phyloP scores from a whole-genome alignment of 2,113 vertebrate genomes.

The Machaerirhynchus nigripectus region DNA sequence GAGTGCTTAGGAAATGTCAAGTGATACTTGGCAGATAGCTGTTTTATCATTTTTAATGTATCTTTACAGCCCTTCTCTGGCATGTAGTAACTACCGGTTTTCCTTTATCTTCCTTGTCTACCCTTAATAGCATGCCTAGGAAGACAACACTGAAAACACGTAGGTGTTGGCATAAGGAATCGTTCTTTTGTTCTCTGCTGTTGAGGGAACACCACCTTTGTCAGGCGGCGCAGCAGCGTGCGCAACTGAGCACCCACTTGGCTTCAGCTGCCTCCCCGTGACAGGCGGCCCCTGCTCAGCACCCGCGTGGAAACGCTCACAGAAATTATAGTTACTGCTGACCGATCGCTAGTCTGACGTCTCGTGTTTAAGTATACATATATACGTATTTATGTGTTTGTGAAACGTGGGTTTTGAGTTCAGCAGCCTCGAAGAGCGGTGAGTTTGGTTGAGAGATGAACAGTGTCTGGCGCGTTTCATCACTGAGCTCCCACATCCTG shows the following conservation, averaged over 20 bases:
- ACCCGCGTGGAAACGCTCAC: background rate
- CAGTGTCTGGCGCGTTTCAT: background rate
- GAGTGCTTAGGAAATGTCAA: background rate
- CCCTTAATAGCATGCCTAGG: background rate
- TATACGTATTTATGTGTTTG: rapidly evolving
- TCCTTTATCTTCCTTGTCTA: background rate
- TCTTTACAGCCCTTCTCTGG: background rate
- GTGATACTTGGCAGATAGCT: background rate
- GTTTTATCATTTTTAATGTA: background rate
- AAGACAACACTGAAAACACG: background rate
- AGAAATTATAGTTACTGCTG: background rate
- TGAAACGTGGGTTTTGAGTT: background rate
- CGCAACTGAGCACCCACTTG: background rate
- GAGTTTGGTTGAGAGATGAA: background rate
- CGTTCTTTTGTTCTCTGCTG: constrained; percentile 31
- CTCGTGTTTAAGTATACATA: background rate
- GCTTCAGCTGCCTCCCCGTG: background rate
- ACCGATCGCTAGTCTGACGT: background rate
- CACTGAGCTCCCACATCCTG: background rate
- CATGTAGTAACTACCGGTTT: background rate
- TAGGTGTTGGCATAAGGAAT: background rate
- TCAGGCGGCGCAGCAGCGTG: background rate
- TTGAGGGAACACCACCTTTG: background rate
- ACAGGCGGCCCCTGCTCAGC: background rate
- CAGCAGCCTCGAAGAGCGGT: background rate